A percentile compares a stretch with the other conserved stretches of the same genome.
Conservation (phyloP, 53 echinoderm and acorn worm species). For the Patiria pectinifera region DNA sequence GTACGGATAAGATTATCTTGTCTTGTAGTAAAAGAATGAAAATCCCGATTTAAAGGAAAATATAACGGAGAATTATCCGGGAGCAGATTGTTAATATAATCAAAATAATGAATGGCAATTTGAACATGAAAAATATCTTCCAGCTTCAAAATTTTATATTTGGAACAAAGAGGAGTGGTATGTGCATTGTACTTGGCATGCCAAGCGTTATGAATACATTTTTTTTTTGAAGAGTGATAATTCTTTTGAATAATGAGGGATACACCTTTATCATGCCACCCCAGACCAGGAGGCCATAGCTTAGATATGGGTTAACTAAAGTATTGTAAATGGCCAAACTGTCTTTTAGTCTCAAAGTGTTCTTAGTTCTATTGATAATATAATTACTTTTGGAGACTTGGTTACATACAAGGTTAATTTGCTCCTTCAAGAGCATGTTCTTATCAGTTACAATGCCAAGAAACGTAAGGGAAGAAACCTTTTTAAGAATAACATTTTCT, state of each 20-base stretch:
- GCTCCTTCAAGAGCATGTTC: conserved; percentile 4
- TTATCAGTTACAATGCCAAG: background rate
- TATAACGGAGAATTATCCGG: background rate
- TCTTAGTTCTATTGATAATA: background rate
- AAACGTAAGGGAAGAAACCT: background rate
- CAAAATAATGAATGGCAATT: conserved; percentile 7
- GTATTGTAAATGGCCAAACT: background rate
- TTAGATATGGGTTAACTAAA: background rate
- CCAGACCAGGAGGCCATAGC: background rate
- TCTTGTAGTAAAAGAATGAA: background rate
- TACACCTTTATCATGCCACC: background rate
- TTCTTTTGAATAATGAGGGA: background rate
- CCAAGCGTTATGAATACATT: conserved; percentile 3
- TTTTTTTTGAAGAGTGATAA: background rate
- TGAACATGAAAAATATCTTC: background rate
- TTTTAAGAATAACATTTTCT: background rate
- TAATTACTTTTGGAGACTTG: background rate
- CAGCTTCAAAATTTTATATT: background rate
- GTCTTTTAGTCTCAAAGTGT: background rate
- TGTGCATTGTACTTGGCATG: background rate
- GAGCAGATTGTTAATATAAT: background rate
- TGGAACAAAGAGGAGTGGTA: background rate
- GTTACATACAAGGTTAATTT: background rate
- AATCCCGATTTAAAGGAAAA: background rate
- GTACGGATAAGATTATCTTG: background rate